Base-by-base conservation (phyloP, 2,113 vertebrate species). In the Istiophorus platypterus region DNA sequence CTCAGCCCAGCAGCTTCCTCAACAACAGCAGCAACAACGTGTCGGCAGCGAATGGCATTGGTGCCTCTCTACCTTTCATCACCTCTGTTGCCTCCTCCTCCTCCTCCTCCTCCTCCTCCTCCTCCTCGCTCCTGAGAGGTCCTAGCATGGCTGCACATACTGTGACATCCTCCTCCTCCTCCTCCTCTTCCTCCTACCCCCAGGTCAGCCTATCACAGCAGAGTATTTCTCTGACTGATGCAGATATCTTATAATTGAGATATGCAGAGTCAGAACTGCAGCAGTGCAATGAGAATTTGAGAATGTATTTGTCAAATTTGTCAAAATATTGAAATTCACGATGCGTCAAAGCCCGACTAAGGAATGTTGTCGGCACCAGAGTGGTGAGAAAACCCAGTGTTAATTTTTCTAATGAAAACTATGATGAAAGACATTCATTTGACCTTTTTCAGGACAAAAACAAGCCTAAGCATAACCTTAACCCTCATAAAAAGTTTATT, bases 241-340 rank as follows among this genome's bases (percentile, higher is more conserved):
- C 84, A 0, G 89, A 89, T 0, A 10, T 73, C 11, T 72, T 84
- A 26, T 88, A 80, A 59, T 91, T 91, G 72, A 92, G 47, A 9
- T 24, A n/a, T 24, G 51, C 37, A 31, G 68, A 27, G 9, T 29
- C 27, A 66, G 51, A 63, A 27, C 17, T 7, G 15, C n/a, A 34
- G 18, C 6, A 1, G 2, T 18, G 34, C 47, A 24, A 11, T 26
- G 52, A 52, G 7, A 56, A 8, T 64, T 15, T 17, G 10, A 14
- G 22, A 24, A 31, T 26, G n/a, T 26, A 26, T 54, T 24, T 11
- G 22, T 51, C 20, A 7, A 11, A 24, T 18, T 0, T 45, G 26
- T 18, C 3, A 7, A 7, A 13, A 12, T 7, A 2, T 13, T 62
- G 51, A 20, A 22, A n/a, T 69, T 49, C 11, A 22, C 10, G 12